phyloP scores from a whole-genome alignment of 2,888 invertebrate species.

The Sinodicranocentrus sp. region DNA sequence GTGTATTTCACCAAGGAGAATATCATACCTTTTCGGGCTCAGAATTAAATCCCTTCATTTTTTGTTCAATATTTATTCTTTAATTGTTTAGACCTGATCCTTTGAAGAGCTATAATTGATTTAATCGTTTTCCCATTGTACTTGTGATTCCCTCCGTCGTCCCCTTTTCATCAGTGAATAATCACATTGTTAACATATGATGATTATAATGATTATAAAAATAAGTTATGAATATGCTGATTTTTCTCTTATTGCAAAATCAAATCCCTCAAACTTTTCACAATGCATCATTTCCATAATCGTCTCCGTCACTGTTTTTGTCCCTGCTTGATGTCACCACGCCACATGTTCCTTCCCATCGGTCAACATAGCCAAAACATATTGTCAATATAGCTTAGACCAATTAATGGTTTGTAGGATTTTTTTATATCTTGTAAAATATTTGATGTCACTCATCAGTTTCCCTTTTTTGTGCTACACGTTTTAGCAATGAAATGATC shows the following conservation, averaged over 20 bases:
- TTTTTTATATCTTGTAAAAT: background rate
- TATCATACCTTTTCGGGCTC: too few species aligned
- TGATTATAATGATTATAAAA: background rate
- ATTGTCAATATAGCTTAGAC: slow-evolving; percentile 1
- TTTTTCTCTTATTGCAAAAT: slow-evolving; percentile 33
- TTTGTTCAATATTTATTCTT: too few species aligned
- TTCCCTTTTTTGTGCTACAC: slow-evolving; percentile 45
- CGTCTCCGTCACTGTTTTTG: slow-evolving; percentile 16
- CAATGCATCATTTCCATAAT: slow-evolving; percentile 14
- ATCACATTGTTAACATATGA: too few species aligned
- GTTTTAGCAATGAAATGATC: slow-evolving; percentile 66
- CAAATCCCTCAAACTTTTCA: background rate
- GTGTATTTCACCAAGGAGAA: too few species aligned
- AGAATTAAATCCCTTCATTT: too few species aligned
- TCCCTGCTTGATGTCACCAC: slow-evolving; percentile 27
- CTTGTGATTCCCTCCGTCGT: too few species aligned
- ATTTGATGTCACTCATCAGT: slow-evolving; percentile 32
- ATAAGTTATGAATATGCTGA: background rate
- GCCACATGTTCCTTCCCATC: background rate
- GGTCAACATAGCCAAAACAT: background rate
- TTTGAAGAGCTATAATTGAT: too few species aligned
- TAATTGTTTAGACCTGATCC: too few species aligned
- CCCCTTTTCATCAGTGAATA: too few species aligned
- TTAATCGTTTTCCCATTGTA: too few species aligned
- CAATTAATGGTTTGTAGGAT: slow-evolving; percentile 54